Base-by-base conservation (phyloP, 1,140 invertebrate genomes). In the Cyphomyrmex costatus region DNA sequence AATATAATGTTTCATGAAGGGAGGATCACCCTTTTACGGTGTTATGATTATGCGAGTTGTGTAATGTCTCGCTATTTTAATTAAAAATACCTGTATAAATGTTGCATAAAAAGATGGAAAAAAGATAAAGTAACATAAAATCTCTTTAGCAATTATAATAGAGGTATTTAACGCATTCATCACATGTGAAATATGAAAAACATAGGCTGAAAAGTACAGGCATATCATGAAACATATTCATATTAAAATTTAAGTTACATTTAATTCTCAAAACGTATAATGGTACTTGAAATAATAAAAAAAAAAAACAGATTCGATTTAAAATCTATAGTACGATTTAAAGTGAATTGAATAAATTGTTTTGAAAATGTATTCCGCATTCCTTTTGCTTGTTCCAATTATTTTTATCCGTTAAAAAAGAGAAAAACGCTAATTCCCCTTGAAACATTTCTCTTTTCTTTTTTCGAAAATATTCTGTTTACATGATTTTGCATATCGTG, bases 401-500 rank as follows among this genome's bases (percentile, higher is more conserved):
- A 51, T 60, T 60, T 27, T 14, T n/a, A 24, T 24, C 10, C 2
- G 24, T 76, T 19, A 42, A 60, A 42, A 24, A 24, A 0, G 5
- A 60, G 42, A 60, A 42, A 24, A 27, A 51, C 8, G 33, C 7
- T 60, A 60, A 68, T 49, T 21, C 0, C 14, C 16, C 10, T 60
- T 24, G 6, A 60, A 36, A 42, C 10, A 1, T 12, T 66, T 21
- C 36, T 36, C 33, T 66, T 79, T 33, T 36, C 42, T 65, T 14
- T 65, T 36, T 66, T 42, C 0, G 14, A 12, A 24, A 66, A 66
- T 66, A 79, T 65, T 66, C 42, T 21, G 27, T 66, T 66, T 74
- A 51, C 42, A 27, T 51, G 60, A 79, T 79, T 79, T 79, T 65
- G n/a, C 76, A 58, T 65, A 78, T 36, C 42, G 27, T 66, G 42